phyloP scores from a whole-genome alignment of 2,797 vertebrate genomes.

The Anas acuta region DNA sequence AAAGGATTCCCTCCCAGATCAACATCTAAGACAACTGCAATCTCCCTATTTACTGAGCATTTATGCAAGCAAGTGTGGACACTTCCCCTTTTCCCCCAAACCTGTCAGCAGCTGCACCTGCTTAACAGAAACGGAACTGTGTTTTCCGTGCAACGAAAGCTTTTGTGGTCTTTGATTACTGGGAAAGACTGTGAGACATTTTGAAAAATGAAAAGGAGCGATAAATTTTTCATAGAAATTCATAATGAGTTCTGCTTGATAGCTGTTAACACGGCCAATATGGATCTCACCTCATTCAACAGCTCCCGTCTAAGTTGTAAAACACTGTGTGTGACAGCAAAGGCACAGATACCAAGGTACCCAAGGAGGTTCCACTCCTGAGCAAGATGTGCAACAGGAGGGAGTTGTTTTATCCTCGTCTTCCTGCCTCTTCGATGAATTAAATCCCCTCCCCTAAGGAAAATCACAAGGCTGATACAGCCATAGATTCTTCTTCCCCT shows the following conservation, averaged over 20 bases:
- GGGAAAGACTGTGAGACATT: neutral
- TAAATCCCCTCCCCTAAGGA: neutral
- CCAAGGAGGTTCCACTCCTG: neutral
- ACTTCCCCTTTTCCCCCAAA: neutral
- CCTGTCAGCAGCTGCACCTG: neutral
- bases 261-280: neutral
- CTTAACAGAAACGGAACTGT: neutral
- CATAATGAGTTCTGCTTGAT: neutral
- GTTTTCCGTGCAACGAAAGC: neutral
- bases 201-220: neutral
- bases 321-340: neutral
- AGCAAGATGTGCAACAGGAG: neutral
- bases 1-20: neutral
- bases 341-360: neutral
- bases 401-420: neutral
- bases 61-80: neutral
- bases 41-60: neutral
- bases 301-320: neutral
- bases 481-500: neutral
- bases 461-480: neutral
- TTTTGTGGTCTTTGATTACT: neutral
- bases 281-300: neutral
- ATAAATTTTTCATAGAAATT: constrained; percentile 2
- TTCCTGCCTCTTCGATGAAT: neutral
- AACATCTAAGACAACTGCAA: neutral